Conservation (phyloP, 2,888 invertebrate genomes). For the Caenorhabditis sp. region DNA sequence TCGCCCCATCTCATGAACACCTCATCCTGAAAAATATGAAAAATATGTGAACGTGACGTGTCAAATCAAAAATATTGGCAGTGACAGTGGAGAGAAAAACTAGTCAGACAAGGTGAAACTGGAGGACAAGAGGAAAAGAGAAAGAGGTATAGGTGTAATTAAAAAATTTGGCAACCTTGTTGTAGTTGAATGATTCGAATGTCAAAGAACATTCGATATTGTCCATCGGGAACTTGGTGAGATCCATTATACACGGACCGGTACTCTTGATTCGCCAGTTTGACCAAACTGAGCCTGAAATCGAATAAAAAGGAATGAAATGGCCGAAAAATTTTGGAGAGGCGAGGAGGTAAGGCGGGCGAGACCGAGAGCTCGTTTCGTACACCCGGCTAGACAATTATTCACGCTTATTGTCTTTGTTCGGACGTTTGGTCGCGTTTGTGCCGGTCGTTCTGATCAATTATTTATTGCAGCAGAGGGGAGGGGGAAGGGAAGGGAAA, state of each 20-base stretch:
- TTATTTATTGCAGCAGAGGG: conserved; percentile 60
- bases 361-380: background rate
- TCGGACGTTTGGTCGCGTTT: conserved; percentile 15
- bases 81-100: conserved; percentile 20
- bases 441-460: conserved; percentile 28
- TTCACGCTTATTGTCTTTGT: conserved; percentile 57
- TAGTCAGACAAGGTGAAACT: conserved; percentile 22
- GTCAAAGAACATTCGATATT: conserved; percentile 79
- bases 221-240: conserved; percentile 82
- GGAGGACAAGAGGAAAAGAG: conserved; percentile 20
- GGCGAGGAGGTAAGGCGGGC: background rate
- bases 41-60: no score
- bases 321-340: conserved; percentile 2
- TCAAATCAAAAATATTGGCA: background rate
- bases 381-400: conserved; percentile 52
- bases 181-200: conserved; percentile 83
- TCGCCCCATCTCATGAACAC: conserved; percentile 77
- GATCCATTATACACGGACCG: conserved; percentile 82
- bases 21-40: conserved; percentile 64
- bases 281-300: conserved; percentile 82
- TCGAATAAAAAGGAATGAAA: no score
- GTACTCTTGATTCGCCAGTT: conserved; percentile 82
- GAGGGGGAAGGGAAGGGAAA: no score
- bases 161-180: conserved; percentile 65
- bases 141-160: conserved; percentile 24